These are phyloP conservation scores for Pomacea maculata DNA, from an alignment of 1,140 invertebrate species.

Conservation along the genomic window DNA sequence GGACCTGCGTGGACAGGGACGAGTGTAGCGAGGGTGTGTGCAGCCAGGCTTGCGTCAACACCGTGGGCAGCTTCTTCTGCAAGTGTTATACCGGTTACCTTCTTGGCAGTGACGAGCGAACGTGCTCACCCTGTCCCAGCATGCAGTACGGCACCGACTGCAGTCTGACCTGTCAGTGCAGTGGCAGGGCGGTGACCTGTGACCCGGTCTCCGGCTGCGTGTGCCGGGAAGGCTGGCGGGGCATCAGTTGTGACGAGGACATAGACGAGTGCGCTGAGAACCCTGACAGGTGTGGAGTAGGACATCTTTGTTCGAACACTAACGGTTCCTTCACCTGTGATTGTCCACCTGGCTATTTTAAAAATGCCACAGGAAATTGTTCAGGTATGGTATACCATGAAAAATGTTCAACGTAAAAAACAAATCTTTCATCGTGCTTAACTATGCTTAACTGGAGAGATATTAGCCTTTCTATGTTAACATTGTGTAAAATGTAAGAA, in stretches of 20 bases:
- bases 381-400: not conserved
- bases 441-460: too few species aligned
- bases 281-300: not conserved
- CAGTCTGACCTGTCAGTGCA: constrained; percentile 31
- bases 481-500: too few species aligned
- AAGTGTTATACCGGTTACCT: constrained; percentile 31
- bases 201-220: constrained; percentile 29
- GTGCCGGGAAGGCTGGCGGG: constrained; percentile 23
- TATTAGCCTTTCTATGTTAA: too few species aligned
- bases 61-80: constrained; percentile 34
- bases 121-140: constrained; percentile 14
- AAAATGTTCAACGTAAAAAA: too few species aligned
- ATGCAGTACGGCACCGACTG: constrained; percentile 33
- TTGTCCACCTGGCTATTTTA: not conserved
- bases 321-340: not conserved
- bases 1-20: not conserved
- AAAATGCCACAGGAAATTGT: not conserved
- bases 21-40: constrained; percentile 19
- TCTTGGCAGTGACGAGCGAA: constrained; percentile 22
- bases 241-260: constrained; percentile 7
- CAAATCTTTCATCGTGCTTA: too few species aligned
- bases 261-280: constrained; percentile 1
- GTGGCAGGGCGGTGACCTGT: constrained; percentile 21
- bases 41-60: constrained; percentile 31
- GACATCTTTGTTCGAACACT: not conserved